phyloP scores from a whole-genome alignment of 2,888 invertebrate species.

The Troides aeacus region DNA sequence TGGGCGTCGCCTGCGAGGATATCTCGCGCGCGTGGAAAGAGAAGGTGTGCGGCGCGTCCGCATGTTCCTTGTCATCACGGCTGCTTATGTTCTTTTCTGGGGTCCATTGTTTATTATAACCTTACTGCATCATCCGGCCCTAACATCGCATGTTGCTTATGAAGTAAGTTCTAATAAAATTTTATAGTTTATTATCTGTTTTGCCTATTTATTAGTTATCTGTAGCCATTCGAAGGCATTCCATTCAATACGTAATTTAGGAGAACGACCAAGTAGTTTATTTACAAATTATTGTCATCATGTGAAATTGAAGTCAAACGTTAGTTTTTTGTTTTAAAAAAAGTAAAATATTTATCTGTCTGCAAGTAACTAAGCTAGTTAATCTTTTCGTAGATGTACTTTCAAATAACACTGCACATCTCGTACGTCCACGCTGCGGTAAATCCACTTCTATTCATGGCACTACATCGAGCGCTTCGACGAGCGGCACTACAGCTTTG shows the following conservation, averaged over 20 bases:
- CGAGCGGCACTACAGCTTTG: constrained; percentile 86
- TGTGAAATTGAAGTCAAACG: too few species aligned
- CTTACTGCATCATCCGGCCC: constrained; percentile 86
- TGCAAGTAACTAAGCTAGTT: not conserved
- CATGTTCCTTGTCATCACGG: constrained; percentile 91
- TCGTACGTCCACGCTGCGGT: constrained; percentile 93
- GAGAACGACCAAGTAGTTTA: not conserved
- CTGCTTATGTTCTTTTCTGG: constrained; percentile 93
- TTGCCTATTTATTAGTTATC: not conserved
- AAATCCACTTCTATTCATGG: constrained; percentile 89
- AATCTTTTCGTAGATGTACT: constrained; percentile 62
- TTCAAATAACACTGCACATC: constrained; percentile 91
- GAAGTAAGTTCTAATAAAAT: constrained; percentile 77
- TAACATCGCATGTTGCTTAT: constrained; percentile 86
- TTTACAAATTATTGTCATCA: too few species aligned
- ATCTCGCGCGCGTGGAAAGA: constrained; percentile 87
- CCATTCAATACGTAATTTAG: not conserved
- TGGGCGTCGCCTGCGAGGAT: constrained; percentile 86
- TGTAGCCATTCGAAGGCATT: not conserved
- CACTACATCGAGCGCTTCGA: constrained; percentile 87
- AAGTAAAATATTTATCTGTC: too few species aligned
- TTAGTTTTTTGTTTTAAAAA: too few species aligned
- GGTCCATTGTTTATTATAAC: constrained; percentile 94
- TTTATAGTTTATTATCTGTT: constrained; percentile 1
- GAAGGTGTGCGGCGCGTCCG: constrained; percentile 91